Conservation (phyloP, 2,797 vertebrate genomes). For the Glyptemys insculpta region DNA sequence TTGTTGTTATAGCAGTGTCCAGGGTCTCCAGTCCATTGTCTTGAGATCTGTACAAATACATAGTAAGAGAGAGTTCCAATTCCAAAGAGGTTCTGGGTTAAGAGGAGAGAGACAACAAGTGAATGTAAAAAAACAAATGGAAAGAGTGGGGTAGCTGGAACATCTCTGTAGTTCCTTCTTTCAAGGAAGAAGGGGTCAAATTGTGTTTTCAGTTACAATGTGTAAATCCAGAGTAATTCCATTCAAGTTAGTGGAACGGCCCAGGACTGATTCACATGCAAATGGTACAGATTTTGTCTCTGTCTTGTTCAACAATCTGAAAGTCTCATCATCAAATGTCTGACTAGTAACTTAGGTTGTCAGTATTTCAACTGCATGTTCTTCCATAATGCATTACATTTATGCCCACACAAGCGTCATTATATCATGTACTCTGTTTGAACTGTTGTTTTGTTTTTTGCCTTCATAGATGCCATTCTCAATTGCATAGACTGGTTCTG, state of each 20-base stretch:
- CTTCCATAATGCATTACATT: background rate
- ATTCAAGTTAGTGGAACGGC: background rate
- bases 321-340: background rate
- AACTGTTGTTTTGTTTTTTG: background rate
- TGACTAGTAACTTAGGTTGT: background rate
- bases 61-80: background rate
- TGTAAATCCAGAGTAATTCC: background rate
- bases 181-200: background rate
- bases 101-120: background rate
- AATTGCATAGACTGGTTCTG: slow-evolving; percentile 51
- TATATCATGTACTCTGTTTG: background rate
- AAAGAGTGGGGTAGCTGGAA: accelerated
- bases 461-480: slow-evolving; percentile 40
- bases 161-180: accelerated
- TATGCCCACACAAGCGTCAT: background rate
- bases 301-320: background rate
- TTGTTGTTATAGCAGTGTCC: background rate
- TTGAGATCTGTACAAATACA: background rate
- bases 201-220: accelerated
- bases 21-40: background rate
- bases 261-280: background rate
- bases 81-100: background rate
- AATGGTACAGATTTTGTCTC: background rate
- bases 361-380: background rate
- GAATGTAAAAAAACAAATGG: background rate